These are phyloP conservation scores for Drosophila infuscata DNA, from an alignment of 2,888 invertebrate genomes.

Conservation along the genomic window DNA sequence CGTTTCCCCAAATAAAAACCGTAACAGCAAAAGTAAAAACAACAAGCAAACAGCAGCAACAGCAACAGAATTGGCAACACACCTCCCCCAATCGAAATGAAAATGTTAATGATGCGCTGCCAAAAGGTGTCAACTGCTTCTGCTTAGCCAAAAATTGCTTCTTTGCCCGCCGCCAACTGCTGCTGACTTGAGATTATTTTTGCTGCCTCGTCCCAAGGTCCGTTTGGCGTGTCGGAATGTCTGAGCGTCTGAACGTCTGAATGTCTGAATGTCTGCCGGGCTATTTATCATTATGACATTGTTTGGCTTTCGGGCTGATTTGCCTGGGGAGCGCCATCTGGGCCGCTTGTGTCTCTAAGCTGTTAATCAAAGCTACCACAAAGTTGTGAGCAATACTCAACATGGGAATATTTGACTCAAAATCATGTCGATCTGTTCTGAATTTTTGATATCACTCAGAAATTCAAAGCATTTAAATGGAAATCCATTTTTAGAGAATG, in stretches of 20 bases:
- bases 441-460: not conserved
- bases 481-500: not conserved
- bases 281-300: conserved; percentile 78
- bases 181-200: conserved; percentile 35
- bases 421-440: conserved; percentile 21
- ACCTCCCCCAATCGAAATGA: conserved; percentile 57
- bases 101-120: conserved; percentile 73
- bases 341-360: conserved; percentile 56
- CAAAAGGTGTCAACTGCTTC: conserved; percentile 73
- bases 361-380: conserved; percentile 69
- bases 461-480: not conserved
- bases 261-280: conserved; percentile 31
- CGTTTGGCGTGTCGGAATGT: not conserved
- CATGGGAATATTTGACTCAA: conserved; percentile 37
- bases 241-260: not conserved
- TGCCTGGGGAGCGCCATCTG: conserved; percentile 68
- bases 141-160: conserved; percentile 55
- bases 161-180: conserved; percentile 15
- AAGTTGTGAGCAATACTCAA: conserved; percentile 25
- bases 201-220: conserved; percentile 11
- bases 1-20: conserved; percentile 28
- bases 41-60: conserved; percentile 23
- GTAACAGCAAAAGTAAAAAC: conserved; percentile 19
- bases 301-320: conserved; percentile 69
- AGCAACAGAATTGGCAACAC: conserved; percentile 21